These are phyloP conservation scores for Aethina tumida DNA, from an alignment of 1,140 invertebrate species.

Conservation along the genomic window DNA sequence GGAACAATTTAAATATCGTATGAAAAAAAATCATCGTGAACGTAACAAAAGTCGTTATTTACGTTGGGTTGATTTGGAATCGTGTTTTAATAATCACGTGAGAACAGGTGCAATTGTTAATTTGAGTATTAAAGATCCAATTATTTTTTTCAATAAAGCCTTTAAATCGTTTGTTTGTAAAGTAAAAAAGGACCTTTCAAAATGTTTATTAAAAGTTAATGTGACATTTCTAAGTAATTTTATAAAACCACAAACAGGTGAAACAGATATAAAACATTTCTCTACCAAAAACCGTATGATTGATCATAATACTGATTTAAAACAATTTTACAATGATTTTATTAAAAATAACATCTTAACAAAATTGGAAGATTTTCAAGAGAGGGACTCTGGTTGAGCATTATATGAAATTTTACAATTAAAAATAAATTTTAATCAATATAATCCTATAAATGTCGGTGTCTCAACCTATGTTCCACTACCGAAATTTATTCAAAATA, in stretches of 20 bases:
- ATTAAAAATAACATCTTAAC: slow-evolving; percentile 11
- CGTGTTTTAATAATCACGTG: slow-evolving; percentile 10
- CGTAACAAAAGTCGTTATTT: neutral
- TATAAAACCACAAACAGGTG: slow-evolving; percentile 6
- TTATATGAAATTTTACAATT: slow-evolving; percentile 25
- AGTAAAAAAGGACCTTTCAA: slow-evolving; percentile 6
- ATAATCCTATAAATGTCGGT: slow-evolving; percentile 18
- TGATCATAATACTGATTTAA: slow-evolving; percentile 13
- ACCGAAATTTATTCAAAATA: slow-evolving; percentile 11
- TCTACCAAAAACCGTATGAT: slow-evolving; percentile 13
- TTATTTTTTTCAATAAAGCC: slow-evolving; percentile 11
- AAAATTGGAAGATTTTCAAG: slow-evolving; percentile 27
- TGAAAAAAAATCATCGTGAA: too few species aligned
- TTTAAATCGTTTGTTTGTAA: slow-evolving; percentile 4
- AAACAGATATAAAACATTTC: slow-evolving; percentile 6
- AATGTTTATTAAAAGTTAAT: slow-evolving; percentile 12
- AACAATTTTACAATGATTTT: slow-evolving; percentile 11
- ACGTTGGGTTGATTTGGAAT: slow-evolving; percentile 5
- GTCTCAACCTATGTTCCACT: slow-evolving; percentile 7
- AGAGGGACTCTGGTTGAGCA: slow-evolving; percentile 30
- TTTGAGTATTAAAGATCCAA: slow-evolving; percentile 14
- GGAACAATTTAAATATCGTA: too few species aligned
- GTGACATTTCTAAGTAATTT: slow-evolving; percentile 11
- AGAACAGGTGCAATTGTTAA: slow-evolving; percentile 13
- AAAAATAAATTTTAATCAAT: slow-evolving; percentile 26